These are phyloP conservation scores for Pinna nobilis DNA, from an alignment of 1,140 invertebrate species.

Conservation along the genomic window DNA sequence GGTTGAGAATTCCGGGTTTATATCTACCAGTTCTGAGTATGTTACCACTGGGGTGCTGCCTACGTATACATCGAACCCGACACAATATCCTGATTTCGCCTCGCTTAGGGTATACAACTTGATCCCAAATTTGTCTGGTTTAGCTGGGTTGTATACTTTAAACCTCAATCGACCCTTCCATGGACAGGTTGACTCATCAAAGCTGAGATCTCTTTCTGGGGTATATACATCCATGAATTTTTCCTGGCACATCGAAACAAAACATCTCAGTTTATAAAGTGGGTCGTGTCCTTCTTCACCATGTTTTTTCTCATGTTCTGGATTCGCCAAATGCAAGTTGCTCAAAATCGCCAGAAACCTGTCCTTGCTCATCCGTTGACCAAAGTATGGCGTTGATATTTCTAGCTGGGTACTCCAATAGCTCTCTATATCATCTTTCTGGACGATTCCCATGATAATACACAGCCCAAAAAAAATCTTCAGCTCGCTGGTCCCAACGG, in stretches of 20 bases:
- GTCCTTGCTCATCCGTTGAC: too few relatives aligned
- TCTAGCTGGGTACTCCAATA: too few relatives aligned
- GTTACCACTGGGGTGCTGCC: too few relatives aligned
- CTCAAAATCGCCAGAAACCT: conserved; percentile 1
- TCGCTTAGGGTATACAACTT: too few relatives aligned
- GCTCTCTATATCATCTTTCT: too few relatives aligned
- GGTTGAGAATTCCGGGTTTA: too few relatives aligned
- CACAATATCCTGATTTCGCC: background rate
- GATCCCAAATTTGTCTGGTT: conserved; percentile 43
- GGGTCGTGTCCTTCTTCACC: conserved; percentile 5
- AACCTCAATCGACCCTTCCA: conserved; percentile 38
- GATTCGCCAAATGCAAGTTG: conserved; percentile 7
- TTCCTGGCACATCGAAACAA: background rate
- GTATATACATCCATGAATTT: conserved; percentile 30
- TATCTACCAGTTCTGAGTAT: too few relatives aligned
- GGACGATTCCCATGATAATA: too few relatives aligned
- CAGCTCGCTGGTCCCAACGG: conserved; percentile 1
- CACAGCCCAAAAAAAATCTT: too few relatives aligned
- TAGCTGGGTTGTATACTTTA: conserved; percentile 40
- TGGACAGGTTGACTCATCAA: conserved; percentile 41
- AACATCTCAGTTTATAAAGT: conserved; percentile 23
- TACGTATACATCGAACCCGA: background rate
- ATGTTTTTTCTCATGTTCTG: background rate
- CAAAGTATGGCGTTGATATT: too few relatives aligned
- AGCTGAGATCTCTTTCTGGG: conserved; percentile 19